These are phyloP conservation scores for Trematocara unimaculatum DNA, from an alignment of 2,113 vertebrate genomes.

Conservation along the genomic window DNA sequence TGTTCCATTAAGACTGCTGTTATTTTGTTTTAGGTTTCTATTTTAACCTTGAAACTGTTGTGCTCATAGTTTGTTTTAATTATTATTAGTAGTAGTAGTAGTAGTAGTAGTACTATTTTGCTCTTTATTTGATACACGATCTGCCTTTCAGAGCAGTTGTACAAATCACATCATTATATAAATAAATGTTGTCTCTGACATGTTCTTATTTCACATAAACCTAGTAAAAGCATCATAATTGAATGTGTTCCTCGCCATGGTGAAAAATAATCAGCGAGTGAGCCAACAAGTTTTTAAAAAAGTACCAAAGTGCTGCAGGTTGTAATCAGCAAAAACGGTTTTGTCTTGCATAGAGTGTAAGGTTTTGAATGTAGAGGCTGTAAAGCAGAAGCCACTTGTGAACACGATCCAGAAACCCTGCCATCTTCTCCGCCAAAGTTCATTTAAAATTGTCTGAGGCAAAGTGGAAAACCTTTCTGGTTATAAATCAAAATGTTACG, in stretches of 20 bases:
- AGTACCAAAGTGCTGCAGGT: background rate
- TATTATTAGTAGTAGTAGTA: background rate
- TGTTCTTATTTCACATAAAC: background rate
- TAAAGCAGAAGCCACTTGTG: background rate
- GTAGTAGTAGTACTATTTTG: background rate
- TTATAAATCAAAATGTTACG: rapidly evolving
- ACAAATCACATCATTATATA: background rate
- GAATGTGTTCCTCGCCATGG: background rate
- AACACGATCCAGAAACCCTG: background rate
- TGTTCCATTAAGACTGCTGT: background rate
- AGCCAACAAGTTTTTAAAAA: rapidly evolving
- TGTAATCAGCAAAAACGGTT: rapidly evolving
- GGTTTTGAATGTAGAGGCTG: background rate
- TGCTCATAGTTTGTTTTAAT: background rate
- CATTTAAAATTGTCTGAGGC: rapidly evolving
- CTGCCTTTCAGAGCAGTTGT: background rate
- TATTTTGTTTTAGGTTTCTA: background rate
- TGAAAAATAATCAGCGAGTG: background rate
- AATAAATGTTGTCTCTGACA: rapidly evolving
- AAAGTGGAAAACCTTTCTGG: background rate
- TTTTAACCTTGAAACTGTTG: background rate
- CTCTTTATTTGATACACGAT: rapidly evolving
- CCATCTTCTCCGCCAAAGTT: background rate
- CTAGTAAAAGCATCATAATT: background rate
- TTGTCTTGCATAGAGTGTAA: background rate